Base-by-base conservation (phyloP, 2,888 invertebrate genomes). In the Listrodromus nycthemerus region DNA sequence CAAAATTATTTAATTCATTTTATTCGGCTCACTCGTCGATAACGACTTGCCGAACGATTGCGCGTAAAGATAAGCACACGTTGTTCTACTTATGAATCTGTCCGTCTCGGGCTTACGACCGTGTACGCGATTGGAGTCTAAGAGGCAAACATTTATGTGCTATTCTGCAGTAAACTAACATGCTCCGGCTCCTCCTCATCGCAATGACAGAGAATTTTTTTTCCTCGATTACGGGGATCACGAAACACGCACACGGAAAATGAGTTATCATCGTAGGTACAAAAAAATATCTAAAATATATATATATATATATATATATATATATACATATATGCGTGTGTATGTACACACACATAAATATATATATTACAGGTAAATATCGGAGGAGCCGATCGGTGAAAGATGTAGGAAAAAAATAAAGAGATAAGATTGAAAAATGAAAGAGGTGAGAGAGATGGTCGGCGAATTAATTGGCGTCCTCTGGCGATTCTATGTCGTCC, bases 401-500 rank as follows among this genome's bases (percentile, higher is more conserved):
- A 65, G 70, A 37, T 37, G 37, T 37, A 10, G 37, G 37, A 10
- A 8, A 37, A 37, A 37, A 37, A 37, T 3, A 30, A 30, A 30
- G 4, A 30, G 4, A 30, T 3, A 30, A 30, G 4, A 30, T 4
- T 4, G 4, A 45, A 45, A 45, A 45, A 45, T 3, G 16, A 45
- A 45, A 16, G 41, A 70, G 70, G 13, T 48, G 27, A 52, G 19
- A 19, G 19, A 52, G 19, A 61, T 16, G 45, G 19, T 8, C 41
- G 78, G 78, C 81, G 33, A 66, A 65, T 86, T 87, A 87, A 79
- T 86, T 83, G 55, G 84, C 82, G 71, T 88, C 84, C 55, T 86
- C 84, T 48, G 88, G 88, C 48, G 89, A 87, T 58, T 89, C 89
- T 76, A 91, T 90, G 85, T 91, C 91, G 0, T 89, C 88, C 74